Evolutionary conservation across 1,140 invertebrate genomes (phyloP).

Genomic region (Drosophila teissieri): DNA sequence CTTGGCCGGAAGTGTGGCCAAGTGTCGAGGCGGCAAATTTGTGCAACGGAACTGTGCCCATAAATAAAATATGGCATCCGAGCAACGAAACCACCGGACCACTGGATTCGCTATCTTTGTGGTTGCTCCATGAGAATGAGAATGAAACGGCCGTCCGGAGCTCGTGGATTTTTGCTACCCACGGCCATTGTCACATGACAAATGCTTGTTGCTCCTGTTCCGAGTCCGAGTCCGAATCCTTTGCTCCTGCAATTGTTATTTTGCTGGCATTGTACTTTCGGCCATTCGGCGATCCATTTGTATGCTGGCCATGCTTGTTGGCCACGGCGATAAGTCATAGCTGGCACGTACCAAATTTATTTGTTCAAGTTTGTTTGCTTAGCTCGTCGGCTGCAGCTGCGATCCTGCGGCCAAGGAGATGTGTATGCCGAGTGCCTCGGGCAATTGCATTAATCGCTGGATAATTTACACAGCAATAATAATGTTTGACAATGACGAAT

Average conservation of each 20-base stretch:
- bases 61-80: constrained; percentile 71
- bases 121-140: constrained; percentile 61
- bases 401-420: constrained; percentile 23
- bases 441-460: constrained; percentile 53
- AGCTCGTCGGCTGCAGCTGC: constrained; percentile 35
- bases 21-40: constrained; percentile 50
- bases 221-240: constrained; percentile 5
- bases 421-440: constrained; percentile 10
- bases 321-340: constrained; percentile 67
- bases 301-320: constrained; percentile 43
- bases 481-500: constrained; percentile 47
- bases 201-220: constrained; percentile 65
- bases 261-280: constrained; percentile 46
- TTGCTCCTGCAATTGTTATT: constrained; percentile 38
- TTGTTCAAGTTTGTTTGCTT: constrained; percentile 64
- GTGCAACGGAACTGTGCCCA: constrained; percentile 53
- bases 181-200: constrained; percentile 64
- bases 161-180: constrained; percentile 56
- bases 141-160: constrained; percentile 11
- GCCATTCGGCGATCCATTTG: constrained; percentile 56
- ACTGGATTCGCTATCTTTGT: constrained; percentile 30
- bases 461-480: constrained; percentile 70
- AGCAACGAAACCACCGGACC: constrained; percentile 13
- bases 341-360: constrained; percentile 72
- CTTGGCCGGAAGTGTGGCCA: constrained; percentile 40